Conservation (phyloP, 2,113 vertebrate genomes). For the Dipodomys stephensi region DNA sequence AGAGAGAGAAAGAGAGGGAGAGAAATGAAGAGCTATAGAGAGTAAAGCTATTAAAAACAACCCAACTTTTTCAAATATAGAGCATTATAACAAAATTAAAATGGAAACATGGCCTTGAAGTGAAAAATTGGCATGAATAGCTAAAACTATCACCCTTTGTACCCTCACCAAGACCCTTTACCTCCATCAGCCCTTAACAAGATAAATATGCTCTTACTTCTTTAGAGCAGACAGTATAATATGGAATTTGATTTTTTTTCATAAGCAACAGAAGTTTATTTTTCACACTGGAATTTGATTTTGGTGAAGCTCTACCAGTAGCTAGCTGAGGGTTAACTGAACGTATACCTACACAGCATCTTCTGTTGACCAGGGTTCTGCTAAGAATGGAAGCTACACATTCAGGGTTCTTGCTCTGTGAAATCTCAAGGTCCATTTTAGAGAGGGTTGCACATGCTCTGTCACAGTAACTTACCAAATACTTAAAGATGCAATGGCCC, state of each 20-base stretch:
- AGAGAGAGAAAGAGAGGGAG: neutral
- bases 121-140: neutral
- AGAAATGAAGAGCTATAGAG: neutral
- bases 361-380: neutral
- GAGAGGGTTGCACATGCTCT: neutral
- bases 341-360: neutral
- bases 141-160: fast-evolving
- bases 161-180: fast-evolving
- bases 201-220: neutral
- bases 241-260: neutral
- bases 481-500: neutral
- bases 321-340: neutral
- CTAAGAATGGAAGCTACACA: neutral
- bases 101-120: neutral
- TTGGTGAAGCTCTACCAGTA: neutral
- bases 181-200: neutral
- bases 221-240: neutral
- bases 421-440: neutral
- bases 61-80: neutral
- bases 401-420: neutral
- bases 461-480: neutral
- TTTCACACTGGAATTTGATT: neutral
- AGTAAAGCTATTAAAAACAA: neutral
- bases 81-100: neutral
- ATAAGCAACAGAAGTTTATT: neutral